Percentiles rank a stretch among this genome's conserved stretches.
Conservation (phyloP, 2,797 vertebrate species). For the Synaphobranchus kaupii region DNA sequence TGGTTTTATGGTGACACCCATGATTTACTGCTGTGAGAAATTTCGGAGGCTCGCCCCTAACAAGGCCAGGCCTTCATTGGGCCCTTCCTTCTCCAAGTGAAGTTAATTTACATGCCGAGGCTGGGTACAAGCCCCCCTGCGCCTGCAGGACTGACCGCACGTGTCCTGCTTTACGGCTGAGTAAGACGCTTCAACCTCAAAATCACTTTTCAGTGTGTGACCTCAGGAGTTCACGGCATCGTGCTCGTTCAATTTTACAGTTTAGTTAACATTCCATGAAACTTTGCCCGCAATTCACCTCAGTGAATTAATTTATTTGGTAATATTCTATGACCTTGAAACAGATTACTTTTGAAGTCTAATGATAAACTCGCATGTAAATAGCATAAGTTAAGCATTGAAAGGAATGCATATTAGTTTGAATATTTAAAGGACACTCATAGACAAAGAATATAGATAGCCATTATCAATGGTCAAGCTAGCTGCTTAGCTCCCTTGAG, state of each 20-base stretch:
- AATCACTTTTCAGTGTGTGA: background rate
- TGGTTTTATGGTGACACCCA: slow-evolving; percentile 15
- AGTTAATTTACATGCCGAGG: slow-evolving; percentile 19
- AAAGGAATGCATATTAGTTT: too few relatives aligned
- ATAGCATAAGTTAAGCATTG: too few relatives aligned
- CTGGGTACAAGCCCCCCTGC: background rate
- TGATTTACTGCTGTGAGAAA: slow-evolving; percentile 50
- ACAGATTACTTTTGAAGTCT: background rate
- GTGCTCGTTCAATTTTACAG: background rate
- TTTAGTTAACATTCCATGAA: background rate
- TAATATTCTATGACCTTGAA: background rate
- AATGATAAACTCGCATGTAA: too few relatives aligned
- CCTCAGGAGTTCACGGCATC: background rate
- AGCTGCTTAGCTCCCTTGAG: too few relatives aligned
- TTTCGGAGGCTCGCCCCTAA: slow-evolving; percentile 16
- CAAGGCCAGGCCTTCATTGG: slow-evolving; percentile 35
- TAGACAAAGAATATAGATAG: too few relatives aligned
- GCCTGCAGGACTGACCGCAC: background rate
- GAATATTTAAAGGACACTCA: too few relatives aligned
- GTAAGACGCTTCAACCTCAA: background rate
- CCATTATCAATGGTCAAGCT: too few relatives aligned
- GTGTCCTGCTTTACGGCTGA: background rate
- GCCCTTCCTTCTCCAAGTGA: slow-evolving; percentile 13
- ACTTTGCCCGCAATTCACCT: background rate
- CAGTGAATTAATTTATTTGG: background rate